Base-by-base conservation (phyloP, 2,888 invertebrate species). In the Caenorhabditis macrosperma region DNA sequence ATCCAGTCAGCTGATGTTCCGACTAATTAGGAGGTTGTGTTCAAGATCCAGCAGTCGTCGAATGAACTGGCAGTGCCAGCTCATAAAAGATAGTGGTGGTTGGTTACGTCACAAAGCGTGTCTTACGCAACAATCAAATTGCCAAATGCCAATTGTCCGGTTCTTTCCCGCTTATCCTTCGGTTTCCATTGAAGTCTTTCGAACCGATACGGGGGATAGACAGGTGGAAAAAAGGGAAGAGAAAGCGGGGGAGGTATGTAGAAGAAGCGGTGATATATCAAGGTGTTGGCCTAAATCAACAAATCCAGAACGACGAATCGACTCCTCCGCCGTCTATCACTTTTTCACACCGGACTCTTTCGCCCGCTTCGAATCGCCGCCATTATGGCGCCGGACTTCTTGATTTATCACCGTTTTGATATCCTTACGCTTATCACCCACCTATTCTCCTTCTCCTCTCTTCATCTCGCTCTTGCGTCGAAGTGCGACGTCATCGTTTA, bases 211-310 rank as follows among this genome's bases (percentile, higher is more conserved):
- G 44, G 7, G 48, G 28, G 17, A 22, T 35, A 44, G 54, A 59
- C 24, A n/a, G 54, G 28, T 55, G 28, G 17, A 46, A 50, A 17
- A 41, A n/a, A 63, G 57, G 48, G 50, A 50, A 28, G 28, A 12
- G 52, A 17, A 54, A 38, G 44, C 38, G 55, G 6, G 28, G 55
- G 59, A 57, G 33, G 48, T 26, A 30, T 22, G 55, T 66, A n/a
- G 46, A 68, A 48, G 48, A 59, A 15, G 28, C 52, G 28, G 57
- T 22, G 57, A 72, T 64, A 64, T 46, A 72, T 64, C 63, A 72
- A 72, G 72, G 72, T 72, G 72, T 72, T 55, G 63, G 64, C 63
- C 72, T 72, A 72, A 72, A 72, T 72, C 72, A 72, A 72, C 72
- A 72, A 72, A 72, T 72, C 72, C 72, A 71, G 61, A 55, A 55